Conservation (phyloP, 2,888 invertebrate species). For the Pimpla rufipes region DNA sequence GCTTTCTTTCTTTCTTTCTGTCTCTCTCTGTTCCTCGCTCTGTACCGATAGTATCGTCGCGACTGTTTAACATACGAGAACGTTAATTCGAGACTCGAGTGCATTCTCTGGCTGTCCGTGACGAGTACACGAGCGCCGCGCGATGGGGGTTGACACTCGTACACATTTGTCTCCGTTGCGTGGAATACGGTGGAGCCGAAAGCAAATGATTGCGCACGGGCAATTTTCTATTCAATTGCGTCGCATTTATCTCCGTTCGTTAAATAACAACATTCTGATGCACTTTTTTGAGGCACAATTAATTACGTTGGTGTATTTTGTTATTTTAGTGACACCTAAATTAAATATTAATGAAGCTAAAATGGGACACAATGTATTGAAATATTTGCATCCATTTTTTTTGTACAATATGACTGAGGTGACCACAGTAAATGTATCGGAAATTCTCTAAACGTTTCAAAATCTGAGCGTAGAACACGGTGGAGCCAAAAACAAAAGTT, state of each 20-base stretch:
- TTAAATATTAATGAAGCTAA: too few relatives aligned
- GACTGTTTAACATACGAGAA: slow-evolving; percentile 68
- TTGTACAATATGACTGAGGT: too few relatives aligned
- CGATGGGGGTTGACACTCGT: slow-evolving; percentile 26
- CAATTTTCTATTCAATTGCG: slow-evolving; percentile 17
- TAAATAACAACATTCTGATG: background rate
- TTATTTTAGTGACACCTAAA: too few relatives aligned
- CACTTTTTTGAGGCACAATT: too few relatives aligned
- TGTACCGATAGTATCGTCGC: slow-evolving; percentile 65
- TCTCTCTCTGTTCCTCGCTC: slow-evolving; percentile 7
- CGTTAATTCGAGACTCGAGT: slow-evolving; percentile 66
- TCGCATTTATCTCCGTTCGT: background rate
- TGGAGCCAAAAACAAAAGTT: too few relatives aligned
- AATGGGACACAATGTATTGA: too few relatives aligned
- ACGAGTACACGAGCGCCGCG: slow-evolving; percentile 41
- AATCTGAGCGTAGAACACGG: too few relatives aligned
- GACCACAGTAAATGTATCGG: too few relatives aligned
- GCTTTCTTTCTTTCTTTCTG: slow-evolving; percentile 26
- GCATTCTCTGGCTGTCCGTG: slow-evolving; percentile 31
- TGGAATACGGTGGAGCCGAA: background rate
- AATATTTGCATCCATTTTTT: too few relatives aligned
- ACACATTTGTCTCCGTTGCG: slow-evolving; percentile 1
- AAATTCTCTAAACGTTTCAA: too few relatives aligned
- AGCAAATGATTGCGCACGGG: slow-evolving; percentile 6
- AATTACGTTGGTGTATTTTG: too few relatives aligned